Evolutionary conservation across 2,888 invertebrate species (phyloP).

Genomic region (Idaea straminata): DNA sequence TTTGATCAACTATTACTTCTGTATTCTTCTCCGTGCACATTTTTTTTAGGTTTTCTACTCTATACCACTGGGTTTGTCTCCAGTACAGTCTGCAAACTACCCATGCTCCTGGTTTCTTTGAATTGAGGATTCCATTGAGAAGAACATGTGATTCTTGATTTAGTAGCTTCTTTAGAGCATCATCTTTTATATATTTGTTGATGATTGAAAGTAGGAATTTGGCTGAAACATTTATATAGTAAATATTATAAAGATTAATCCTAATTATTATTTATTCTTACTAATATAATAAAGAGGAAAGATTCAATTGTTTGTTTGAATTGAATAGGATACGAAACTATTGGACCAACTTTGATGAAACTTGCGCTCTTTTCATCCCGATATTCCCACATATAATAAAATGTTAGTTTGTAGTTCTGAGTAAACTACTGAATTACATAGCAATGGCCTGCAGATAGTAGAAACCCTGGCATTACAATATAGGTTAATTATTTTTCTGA

Average conservation of each 20-base stretch:
- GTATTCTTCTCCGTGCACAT: conserved; percentile 34
- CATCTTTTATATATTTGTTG: conserved; percentile 46
- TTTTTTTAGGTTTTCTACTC: conserved; percentile 36
- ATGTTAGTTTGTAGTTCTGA: too few species aligned
- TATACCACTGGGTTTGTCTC: conserved; percentile 60
- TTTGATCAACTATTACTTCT: conserved; percentile 15
- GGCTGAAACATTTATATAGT: conserved; percentile 43
- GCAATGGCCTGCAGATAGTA: too few species aligned
- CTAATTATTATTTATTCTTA: neutral
- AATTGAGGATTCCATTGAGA: conserved; percentile 37
- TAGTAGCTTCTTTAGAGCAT: conserved; percentile 42
- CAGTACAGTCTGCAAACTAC: conserved; percentile 65
- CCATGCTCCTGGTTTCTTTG: conserved; percentile 48
- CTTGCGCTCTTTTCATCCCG: too few species aligned
- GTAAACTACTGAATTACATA: too few species aligned
- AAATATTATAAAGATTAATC: conserved; percentile 11
- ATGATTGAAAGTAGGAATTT: conserved; percentile 54
- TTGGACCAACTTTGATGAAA: neutral
- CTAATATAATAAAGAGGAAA: neutral
- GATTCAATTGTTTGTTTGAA: neutral
- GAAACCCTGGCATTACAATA: too few species aligned
- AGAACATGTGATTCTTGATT: conserved; percentile 39
- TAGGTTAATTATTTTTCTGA: too few species aligned
- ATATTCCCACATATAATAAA: too few species aligned
- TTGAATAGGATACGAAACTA: neutral